Base-by-base conservation (phyloP, 2,113 vertebrate genomes). In the Nycticryphes semicollaris region DNA sequence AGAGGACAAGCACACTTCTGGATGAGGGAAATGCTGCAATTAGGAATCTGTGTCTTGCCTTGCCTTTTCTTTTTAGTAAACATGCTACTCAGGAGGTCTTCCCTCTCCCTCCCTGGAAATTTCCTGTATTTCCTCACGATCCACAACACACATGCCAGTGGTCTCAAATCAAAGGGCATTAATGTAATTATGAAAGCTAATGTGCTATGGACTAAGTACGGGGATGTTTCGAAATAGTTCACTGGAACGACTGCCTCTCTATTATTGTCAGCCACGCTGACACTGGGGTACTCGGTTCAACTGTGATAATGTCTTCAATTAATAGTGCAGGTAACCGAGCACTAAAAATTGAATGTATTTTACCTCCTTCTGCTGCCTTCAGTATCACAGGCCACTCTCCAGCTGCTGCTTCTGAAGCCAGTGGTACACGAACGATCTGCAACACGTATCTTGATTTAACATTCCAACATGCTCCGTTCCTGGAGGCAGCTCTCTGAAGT, bases 401-500 rank as follows among this genome's bases (percentile, higher is more conserved):
- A 87, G 74, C 64, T 63, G 84, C 66, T 63, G 64, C 68, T 66
- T 59, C 70, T 94, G 53, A 84, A 86, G 68, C 60, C 30, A 64
- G 66, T 12, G 62, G 28, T 75, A 69, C 8, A 64, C 37, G 84
- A 95, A 70, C 8, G 1, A 87, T 77, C 79, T 89, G 51, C 63
- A 96, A 80, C 60, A 33, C 43, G 35, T 87, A 84, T 74, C 84
- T 93, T 92, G 54, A 84, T 56, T 86, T 87, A 94, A 76, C 25
- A 37, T 92, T 92, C 66, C 51, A 86, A 64, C 47, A 59, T 53
- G 73, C 79, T 93, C 64, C 21, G 3, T 91, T 94, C 86, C 96
- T 94, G 73, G 66, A 93, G 72, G 87, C 66, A 23, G 84, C 76
- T 96, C 70, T 95, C 85, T 88, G 59, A 96, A 96, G 83, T 85